Base-by-base conservation (phyloP, 2,797 vertebrate species). In the Echiichthys vipera region DNA sequence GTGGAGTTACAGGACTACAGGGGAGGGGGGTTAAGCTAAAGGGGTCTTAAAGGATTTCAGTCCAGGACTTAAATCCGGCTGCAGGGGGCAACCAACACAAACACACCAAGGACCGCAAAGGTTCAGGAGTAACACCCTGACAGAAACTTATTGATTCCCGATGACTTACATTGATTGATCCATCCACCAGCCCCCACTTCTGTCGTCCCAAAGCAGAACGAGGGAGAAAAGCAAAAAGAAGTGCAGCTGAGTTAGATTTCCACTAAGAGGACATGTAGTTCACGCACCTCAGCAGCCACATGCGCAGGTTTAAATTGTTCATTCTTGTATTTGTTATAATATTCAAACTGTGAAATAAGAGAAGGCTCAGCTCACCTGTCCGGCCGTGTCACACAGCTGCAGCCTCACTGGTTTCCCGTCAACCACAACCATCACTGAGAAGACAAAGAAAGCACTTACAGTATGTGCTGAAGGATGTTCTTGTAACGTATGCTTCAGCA, bases 341-440 rank as follows among this genome's bases (percentile, higher is more conserved):
- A 10, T 11, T 18, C 3, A 17, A 17, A 30, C 13, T 27, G 0
- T 12, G 7, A 20, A 7, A 12, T 22, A 6, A 11, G 20, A 25
- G 0, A 9, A 49, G n/a, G 24, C 0, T 37, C 7, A 0, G 37
- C 80, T 84, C 78, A 95, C 93, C 91, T 94, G 91, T 83, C 92
- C 92, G 0, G 92, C 90, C 57, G 69, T 93, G 89, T 95, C 93
- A 62, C 92, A 94, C 11, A 94, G 90, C 85, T 94, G 93, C 73
- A 95, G 78, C 2, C 82, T 80, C 63, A 94, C 88, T 1, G 92
- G 92, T 55, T 94, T 97, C 5, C 96, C 95, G 56, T 95, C 93
- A 9, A 94, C 93, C 74, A 84, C 89, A 0, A 95, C 92, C 81
- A 86, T 80, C 49, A 74, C 94, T 95, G 78, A 14, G 58, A 14